Base-by-base conservation (phyloP, 2,888 invertebrate species). In the Scelioninae gen. 1 region DNA sequence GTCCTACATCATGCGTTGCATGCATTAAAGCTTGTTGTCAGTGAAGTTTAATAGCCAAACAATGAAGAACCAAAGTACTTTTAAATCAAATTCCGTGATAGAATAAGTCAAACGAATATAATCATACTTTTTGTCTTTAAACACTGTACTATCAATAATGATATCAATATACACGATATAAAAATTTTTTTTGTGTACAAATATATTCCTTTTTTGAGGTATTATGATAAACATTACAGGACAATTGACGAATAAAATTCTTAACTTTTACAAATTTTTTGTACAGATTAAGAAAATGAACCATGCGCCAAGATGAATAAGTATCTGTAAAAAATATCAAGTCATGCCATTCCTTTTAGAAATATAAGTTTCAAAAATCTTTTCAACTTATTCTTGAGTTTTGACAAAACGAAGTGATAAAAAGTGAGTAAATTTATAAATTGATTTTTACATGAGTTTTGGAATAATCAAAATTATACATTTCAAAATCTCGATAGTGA, bases 1-100 rank as follows among this genome's bases (percentile, higher is more conserved):
- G 84, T 90, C 91, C 91, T 91, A 91, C 89, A 90, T 91, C 91
- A 91, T 91, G 91, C 91, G 90, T 91, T 89, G 88, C 91, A 91
- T 91, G 91, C 91, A 91, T 91, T 91, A 91, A 91, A 90, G 90
- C 91, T 79, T 90, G 90, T 89, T 88, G 89, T 91, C 90, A 90
- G 89, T 91, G 88, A 89, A 87, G 84, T 87, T 90, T 88, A 87
- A 88, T 88, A 88, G 87, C 88, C 87, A 88, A 87, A 89, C 81
- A 87, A 88, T 84, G 84, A 85, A 85, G 85, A 87, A 86, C 84
- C 85, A 89, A 87, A 69, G 86, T 85, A 86, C 85, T 78, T 34
- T 76, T 75, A 78, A 74, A 71, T 65, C 53, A 68, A 74, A 55
- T 69, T 68, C 29, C 5, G 63, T 66, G 72, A 65, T 40, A 43